Base-by-base conservation (phyloP, 2,113 vertebrate species). In the Atlantisia rogersi region DNA sequence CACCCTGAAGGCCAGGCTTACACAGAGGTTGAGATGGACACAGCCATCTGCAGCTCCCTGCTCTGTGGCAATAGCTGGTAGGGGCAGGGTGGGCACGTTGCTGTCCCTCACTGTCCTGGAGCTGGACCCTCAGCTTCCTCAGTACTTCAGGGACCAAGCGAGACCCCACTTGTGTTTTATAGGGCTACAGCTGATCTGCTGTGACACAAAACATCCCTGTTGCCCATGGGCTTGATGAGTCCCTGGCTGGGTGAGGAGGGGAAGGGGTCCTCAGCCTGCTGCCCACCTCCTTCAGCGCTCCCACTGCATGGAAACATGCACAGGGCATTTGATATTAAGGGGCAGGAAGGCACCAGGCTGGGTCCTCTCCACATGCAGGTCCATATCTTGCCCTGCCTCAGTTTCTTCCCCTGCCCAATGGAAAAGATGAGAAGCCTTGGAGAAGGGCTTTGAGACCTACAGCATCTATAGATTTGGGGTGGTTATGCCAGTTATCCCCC, bases 271-370 rank as follows among this genome's bases (percentile, higher is more conserved):
- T 67, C 42, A 24, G 70, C 22, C 67, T 25, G n/a, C 15, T 12
- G 1, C 7, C 46, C 2, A 1, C 35, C 73, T 52, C 2, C 0
- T 48, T n/a, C 78, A 10, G 46, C 4, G 1, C 21, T 26, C 1
- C 20, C 60, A 1, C n/a, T 29, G 28, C 12, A 0, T 14, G 52
- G 35, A 40, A 62, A 65, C 50, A 4, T 1, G 22, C 35, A 7
- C 44, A 21, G 28, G n/a, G 11, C 1, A 2, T 86, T 79, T 56
- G 48, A 12, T 64, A 11, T 37, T 28, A 53, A 46, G 69, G n/a
- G 19, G 12, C 52, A 52, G 59, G 88, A 76, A 68, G 53, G 71
- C 31, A 53, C 48, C 35, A 26, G 63, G 44, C 24, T 79, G 46
- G 15, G 46, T 88, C 60, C 44, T 37, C 22, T 68, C 44, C 63